Evolutionary conservation across 2,888 invertebrate genomes (phyloP).

Genomic region (Pterostichus niger): DNA sequence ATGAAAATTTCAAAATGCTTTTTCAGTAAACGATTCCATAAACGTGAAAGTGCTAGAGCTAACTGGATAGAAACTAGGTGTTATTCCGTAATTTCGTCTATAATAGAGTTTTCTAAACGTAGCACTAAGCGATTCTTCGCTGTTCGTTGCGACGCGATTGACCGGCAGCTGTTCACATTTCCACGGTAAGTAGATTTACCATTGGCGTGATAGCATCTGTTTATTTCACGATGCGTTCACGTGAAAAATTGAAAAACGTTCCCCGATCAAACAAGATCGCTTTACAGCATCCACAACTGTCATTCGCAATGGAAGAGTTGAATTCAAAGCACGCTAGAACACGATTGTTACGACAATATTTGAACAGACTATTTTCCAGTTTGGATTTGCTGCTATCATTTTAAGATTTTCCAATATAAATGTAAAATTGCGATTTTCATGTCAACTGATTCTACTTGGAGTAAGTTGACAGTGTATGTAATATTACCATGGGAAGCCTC

Average conservation of each 20-base stretch:
- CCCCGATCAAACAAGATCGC: constrained; percentile 40
- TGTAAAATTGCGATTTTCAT: too few species aligned
- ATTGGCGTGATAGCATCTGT: constrained; percentile 47
- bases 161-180: constrained; percentile 55
- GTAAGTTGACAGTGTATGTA: neutral
- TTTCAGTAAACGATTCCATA: neutral
- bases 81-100: too few species aligned
- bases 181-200: constrained; percentile 54
- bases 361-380: neutral
- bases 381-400: neutral
- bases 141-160: constrained; percentile 10
- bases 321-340: constrained; percentile 16
- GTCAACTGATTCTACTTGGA: too few species aligned
- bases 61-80: neutral
- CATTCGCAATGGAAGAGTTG: constrained; percentile 27
- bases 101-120: constrained; percentile 23
- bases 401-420: constrained; percentile 13
- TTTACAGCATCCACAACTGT: constrained; percentile 16
- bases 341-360: neutral
- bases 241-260: constrained; percentile 53
- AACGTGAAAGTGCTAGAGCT: constrained; percentile 17
- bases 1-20: neutral
- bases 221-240: constrained; percentile 43
- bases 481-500: neutral
- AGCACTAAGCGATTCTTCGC: constrained; percentile 4